Evolutionary conservation across 2,113 vertebrate genomes (phyloP).

Genomic region (Chloroceryle aenea): DNA sequence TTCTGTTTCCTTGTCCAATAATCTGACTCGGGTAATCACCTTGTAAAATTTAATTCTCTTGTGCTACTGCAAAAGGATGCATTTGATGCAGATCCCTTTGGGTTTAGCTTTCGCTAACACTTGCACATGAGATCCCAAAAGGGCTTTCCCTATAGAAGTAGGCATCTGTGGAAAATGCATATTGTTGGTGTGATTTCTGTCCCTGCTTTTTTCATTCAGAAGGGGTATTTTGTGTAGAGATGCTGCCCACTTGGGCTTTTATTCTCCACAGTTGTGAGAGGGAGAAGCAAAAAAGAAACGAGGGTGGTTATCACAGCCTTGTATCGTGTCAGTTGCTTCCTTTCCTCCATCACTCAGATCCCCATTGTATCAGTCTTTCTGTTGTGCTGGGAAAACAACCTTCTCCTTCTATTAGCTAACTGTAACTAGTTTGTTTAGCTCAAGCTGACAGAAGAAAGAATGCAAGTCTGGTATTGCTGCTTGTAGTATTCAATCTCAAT

Average conservation of each 20-base stretch:
- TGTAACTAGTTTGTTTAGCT: background rate
- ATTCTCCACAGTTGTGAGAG: background rate
- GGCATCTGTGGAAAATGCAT: background rate
- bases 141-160: background rate
- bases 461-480: background rate
- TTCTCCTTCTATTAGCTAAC: background rate
- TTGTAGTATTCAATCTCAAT: background rate
- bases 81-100: background rate
- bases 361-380: background rate
- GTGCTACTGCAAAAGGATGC: background rate
- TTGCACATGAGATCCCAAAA: background rate
- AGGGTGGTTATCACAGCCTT: background rate
- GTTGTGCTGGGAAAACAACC: background rate
- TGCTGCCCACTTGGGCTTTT: background rate
- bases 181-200: background rate
- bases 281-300: background rate
- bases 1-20: background rate
- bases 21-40: background rate
- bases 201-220: background rate
- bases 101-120: background rate
- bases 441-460: background rate
- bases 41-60: background rate
- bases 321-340: background rate
- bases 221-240: background rate
- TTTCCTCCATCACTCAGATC: background rate